Evolutionary conservation across 2,113 vertebrate species (phyloP).

Genomic region (Scatophagus argus): DNA sequence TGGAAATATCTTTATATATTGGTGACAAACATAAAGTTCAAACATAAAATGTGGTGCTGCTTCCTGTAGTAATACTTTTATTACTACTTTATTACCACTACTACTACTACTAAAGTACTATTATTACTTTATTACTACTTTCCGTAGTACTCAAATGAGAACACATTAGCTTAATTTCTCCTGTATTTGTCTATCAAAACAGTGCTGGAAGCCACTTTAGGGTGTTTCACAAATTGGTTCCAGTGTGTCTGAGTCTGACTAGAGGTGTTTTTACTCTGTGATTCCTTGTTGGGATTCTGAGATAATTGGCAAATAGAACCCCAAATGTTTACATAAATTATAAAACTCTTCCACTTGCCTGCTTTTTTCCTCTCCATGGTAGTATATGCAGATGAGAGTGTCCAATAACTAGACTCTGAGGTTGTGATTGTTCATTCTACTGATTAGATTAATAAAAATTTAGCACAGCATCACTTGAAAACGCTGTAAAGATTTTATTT

Average conservation of each 20-base stretch:
- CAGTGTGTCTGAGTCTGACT: neutral
- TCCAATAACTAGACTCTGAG: slow-evolving; percentile 14
- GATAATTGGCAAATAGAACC: neutral
- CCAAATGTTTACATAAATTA: neutral
- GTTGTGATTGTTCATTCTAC: slow-evolving; percentile 41
- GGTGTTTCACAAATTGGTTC: neutral
- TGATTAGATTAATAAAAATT: slow-evolving; percentile 65
- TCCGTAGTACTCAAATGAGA: too few relatives aligned
- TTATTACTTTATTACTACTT: too few relatives aligned
- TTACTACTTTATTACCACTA: too few relatives aligned
- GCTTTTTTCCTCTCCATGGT: neutral
- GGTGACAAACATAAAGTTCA: too few relatives aligned
- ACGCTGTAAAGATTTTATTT: slow-evolving; percentile 64
- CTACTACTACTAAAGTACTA: too few relatives aligned
- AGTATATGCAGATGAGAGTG: slow-evolving; percentile 33
- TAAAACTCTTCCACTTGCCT: neutral
- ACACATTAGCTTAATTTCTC: too few relatives aligned
- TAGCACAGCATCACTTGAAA: slow-evolving; percentile 15
- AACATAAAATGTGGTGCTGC: too few relatives aligned
- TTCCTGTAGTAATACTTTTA: too few relatives aligned
- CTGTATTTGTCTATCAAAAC: too few relatives aligned
- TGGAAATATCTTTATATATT: too few relatives aligned
- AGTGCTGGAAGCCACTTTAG: neutral
- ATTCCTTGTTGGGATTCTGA: neutral
- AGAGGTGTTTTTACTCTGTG: neutral